Conservation (phyloP, 2,888 invertebrate species). For the Amblyteles armatorius region DNA sequence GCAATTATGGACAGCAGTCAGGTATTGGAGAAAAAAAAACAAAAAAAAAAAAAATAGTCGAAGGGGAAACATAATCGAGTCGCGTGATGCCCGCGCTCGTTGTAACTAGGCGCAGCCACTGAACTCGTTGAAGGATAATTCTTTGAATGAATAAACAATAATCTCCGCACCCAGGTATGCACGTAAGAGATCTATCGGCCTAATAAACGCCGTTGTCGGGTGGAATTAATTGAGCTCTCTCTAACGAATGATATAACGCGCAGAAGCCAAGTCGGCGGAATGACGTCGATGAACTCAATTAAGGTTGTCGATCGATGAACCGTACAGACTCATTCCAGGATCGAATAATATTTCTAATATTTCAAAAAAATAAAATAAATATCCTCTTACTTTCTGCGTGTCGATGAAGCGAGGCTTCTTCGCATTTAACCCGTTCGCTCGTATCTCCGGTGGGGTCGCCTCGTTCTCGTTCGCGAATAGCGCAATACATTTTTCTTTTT, state of each 20-base stretch:
- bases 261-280: slow-evolving; percentile 38
- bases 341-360: not conserved
- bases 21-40: slow-evolving; percentile 50
- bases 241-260: slow-evolving; percentile 49
- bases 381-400: not conserved
- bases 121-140: slow-evolving; percentile 82
- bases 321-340: slow-evolving; percentile 33
- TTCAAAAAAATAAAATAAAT: not conserved
- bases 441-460: slow-evolving; percentile 36
- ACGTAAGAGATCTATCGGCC: slow-evolving; percentile 41
- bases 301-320: slow-evolving; percentile 64
- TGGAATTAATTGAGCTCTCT: slow-evolving; percentile 56
- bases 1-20: not conserved
- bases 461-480: slow-evolving; percentile 66
- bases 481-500: slow-evolving; percentile 61
- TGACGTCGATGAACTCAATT: slow-evolving; percentile 65
- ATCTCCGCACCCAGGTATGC: slow-evolving; percentile 72
- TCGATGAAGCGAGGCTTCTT: not conserved
- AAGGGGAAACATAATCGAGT: slow-evolving; percentile 72
- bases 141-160: slow-evolving; percentile 81
- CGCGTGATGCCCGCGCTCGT: slow-evolving; percentile 71
- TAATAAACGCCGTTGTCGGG: slow-evolving; percentile 60
- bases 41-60: slow-evolving; percentile 62
- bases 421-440: slow-evolving; percentile 2
- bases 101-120: slow-evolving; percentile 82